Evolutionary conservation across 1,140 invertebrate species (phyloP), one percentile per base, ranked within the genome.

Genomic region (Drosophila tani): DNA sequence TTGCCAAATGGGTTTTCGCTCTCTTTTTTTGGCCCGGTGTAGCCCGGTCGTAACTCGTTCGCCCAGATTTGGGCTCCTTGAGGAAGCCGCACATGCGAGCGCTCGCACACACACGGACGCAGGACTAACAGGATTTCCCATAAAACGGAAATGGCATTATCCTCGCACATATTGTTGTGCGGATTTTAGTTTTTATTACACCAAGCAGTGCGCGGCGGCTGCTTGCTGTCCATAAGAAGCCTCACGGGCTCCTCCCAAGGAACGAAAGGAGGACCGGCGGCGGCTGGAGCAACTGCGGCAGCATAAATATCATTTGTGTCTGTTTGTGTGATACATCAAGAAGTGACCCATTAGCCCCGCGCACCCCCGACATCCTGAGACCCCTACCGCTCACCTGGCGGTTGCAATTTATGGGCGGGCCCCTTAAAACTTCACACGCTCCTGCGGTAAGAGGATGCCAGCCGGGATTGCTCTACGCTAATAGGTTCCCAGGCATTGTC

Each of bases 141-240:
- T 90, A 90, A 90, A 90, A 90, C 85, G 85, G 85, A 90, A 90
- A 90, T 90, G 85, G 85, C 86, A 90, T 90, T 90, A 90, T 90
- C 85, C 85, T 85, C 82, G 85, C 85, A 90, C 85, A 90, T 90
- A 90, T 90, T 90, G 85, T 90, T 90, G 86, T 90, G 85, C 79
- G 85, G 85, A 90, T 90, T 90, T 90, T 90, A 90, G 85, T 90
- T 90, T 90, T 90, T 90, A 90, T 90, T 90, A 90, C 85, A 88
- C 75, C 81, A 68, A 75, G 67, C 79, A 67, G 77, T 62, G 69
- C 68, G 81, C 85, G 78, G 55, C 67, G 21, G 27, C 27, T 29
- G 27, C 27, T 29, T 80, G 76, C 78, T 82, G 79, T 64, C 82
- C 83, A 67, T 80, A 80, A 86, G 80, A 83, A 86, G 82, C 55